Base-by-base conservation (phyloP, 2,113 vertebrate genomes). In the Accipiter cooperii region DNA sequence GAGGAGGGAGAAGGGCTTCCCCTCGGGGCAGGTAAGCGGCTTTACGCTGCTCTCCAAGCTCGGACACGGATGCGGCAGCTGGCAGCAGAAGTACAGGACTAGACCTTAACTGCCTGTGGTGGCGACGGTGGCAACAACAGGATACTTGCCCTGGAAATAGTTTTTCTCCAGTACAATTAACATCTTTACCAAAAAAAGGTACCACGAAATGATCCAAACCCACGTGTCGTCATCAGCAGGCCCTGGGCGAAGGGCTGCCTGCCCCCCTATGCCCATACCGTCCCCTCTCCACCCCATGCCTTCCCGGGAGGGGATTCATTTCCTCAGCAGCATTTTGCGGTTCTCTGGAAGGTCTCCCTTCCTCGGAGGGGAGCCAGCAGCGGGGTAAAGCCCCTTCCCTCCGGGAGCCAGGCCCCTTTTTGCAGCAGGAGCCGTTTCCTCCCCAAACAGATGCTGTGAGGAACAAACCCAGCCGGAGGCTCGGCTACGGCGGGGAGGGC, bases 221-320 rank as follows among this genome's bases (percentile, higher is more conserved):
- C 25, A 18, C 0, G 8, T 38, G 28, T 13, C 4, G 0, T n/a
- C 52, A 55, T 3, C 61, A 26, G 11, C 1, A 2, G 61, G 20
- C 38, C 20, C 29, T 2, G 1, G 63, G 18, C 1, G 0, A 64
- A 70, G 36, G 31, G 36, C 33, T 2, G 3, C 55, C 29, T 4
- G 5, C 5, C 17, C n/a, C 31, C 60, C n/a, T 40, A 26, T 29
- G 47, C 33, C 65, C 16, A 5, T 40, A 38, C 19, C 55, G 44
- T 8, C 15, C 25, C 12, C 8, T 61, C 17, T 22, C 36, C 64
- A 24, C 40, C 44, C n/a, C 7, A 7, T 6, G 13, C 44, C 58
- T 57, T 60, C 46, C 36, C 3, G 3, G 46, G 25, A 65, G 25
- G 10, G 33, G 15, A 51, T 81, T 69, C 7, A 47, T 31, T 31